These are phyloP conservation scores for Oxyura jamaicensis DNA, from an alignment of 2,113 vertebrate genomes.

Conservation along the genomic window DNA sequence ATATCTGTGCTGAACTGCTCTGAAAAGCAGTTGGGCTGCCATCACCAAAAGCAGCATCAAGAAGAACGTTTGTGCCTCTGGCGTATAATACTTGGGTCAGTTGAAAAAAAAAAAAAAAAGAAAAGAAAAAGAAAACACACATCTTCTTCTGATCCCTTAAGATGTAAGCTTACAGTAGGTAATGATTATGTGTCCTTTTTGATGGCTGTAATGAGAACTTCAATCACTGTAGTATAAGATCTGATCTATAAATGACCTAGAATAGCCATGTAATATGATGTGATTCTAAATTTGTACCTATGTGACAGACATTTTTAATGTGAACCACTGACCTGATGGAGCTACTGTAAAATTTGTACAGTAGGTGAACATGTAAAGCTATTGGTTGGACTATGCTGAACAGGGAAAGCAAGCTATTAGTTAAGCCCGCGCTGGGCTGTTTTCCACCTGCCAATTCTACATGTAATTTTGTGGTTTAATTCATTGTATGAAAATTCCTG, in stretches of 20 bases:
- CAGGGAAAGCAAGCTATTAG: slow-evolving; percentile 79
- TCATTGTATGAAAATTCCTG: slow-evolving; percentile 95
- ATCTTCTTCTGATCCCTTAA: slow-evolving; percentile 79
- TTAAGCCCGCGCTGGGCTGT: slow-evolving; percentile 86
- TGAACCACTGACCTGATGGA: slow-evolving; percentile 88
- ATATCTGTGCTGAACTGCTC: slow-evolving; percentile 50
- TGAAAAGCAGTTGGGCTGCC: slow-evolving; percentile 56
- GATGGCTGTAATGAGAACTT: slow-evolving; percentile 93
- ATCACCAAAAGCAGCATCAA: slow-evolving; percentile 45
- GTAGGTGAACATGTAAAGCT: slow-evolving; percentile 84
- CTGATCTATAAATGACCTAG: slow-evolving; percentile 96
- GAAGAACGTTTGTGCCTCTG: slow-evolving; percentile 68
- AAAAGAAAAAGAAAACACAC: background rate
- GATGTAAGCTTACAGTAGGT: slow-evolving; percentile 86
- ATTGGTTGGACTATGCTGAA: slow-evolving; percentile 88
- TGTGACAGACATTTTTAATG: slow-evolving; percentile 90
- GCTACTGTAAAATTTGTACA: slow-evolving; percentile 86
- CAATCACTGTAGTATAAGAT: slow-evolving; percentile 90
- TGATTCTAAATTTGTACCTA: slow-evolving; percentile 91
- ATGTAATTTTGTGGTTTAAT: slow-evolving; percentile 96
- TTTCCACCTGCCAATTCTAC: slow-evolving; percentile 92
- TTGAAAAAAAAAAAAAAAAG: slow-evolving; percentile 47
- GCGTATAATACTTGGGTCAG: slow-evolving; percentile 71
- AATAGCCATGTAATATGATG: slow-evolving; percentile 96
- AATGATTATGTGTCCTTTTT: slow-evolving; percentile 92